Conservation (phyloP, 2,797 vertebrate species). For the Eulemur albifrons region DNA sequence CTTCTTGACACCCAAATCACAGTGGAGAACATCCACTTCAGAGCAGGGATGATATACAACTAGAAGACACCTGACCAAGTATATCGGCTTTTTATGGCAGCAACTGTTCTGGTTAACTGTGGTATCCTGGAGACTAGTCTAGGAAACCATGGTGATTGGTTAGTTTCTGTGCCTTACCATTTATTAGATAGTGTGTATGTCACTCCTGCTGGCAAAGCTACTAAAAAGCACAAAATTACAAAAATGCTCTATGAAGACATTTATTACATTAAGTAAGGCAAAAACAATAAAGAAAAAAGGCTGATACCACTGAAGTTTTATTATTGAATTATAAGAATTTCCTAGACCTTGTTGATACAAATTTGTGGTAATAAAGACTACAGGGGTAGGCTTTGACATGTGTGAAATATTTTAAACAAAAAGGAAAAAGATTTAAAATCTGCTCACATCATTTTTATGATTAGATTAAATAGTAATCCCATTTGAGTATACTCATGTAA, state of each 20-base stretch:
- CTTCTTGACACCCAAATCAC: not conserved
- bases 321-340: not conserved
- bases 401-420: slow-evolving; percentile 46
- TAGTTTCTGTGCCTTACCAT: not conserved
- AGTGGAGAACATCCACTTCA: not conserved
- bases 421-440: slow-evolving; percentile 40
- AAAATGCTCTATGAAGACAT: not conserved
- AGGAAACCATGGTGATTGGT: not conserved
- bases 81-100: not conserved
- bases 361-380: not conserved
- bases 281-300: not conserved
- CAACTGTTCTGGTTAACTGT: not conserved
- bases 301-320: not conserved
- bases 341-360: not conserved
- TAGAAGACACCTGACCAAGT: not conserved
- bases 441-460: slow-evolving; percentile 51
- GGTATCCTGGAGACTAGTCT: not conserved
- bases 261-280: not conserved
- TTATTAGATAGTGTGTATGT: not conserved
- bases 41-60: not conserved
- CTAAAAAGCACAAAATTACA: not conserved
- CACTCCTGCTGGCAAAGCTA: not conserved
- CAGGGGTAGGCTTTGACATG: not conserved
- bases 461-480: slow-evolving; percentile 38
- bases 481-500: slow-evolving; percentile 58